Evolutionary conservation across 2,888 invertebrate species (phyloP).

Genomic region (Cylindroiulus punctatus): DNA sequence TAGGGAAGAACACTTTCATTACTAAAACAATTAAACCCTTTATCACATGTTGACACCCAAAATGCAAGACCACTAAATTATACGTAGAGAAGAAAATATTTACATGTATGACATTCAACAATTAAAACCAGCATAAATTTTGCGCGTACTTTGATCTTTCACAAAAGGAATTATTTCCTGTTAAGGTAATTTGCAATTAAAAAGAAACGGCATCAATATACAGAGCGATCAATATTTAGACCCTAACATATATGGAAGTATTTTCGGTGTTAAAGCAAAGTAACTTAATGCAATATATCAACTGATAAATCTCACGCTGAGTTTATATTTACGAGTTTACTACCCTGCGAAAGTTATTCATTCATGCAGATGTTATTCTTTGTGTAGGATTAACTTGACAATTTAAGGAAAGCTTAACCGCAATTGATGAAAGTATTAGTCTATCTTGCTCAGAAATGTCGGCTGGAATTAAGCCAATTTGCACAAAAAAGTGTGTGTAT

Average conservation of each 20-base stretch:
- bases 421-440: neutral
- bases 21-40: neutral
- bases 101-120: neutral
- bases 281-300: neutral
- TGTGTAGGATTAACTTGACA: neutral
- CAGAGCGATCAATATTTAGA: neutral
- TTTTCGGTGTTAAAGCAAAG: neutral
- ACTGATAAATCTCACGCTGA: neutral
- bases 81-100: too few relatives aligned
- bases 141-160: neutral
- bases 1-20: neutral
- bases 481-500: neutral
- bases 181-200: neutral
- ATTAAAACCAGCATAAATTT: neutral
- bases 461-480: neutral
- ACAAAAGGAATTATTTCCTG: neutral
- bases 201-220: neutral
- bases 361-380: too few relatives aligned
- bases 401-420: neutral
- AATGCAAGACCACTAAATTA: too few relatives aligned
- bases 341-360: neutral
- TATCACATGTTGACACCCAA: too few relatives aligned
- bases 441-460: neutral
- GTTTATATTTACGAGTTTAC: neutral
- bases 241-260: neutral